Evolutionary conservation across 1,140 invertebrate species (phyloP).

Genomic region (Adelges cooleyi): DNA sequence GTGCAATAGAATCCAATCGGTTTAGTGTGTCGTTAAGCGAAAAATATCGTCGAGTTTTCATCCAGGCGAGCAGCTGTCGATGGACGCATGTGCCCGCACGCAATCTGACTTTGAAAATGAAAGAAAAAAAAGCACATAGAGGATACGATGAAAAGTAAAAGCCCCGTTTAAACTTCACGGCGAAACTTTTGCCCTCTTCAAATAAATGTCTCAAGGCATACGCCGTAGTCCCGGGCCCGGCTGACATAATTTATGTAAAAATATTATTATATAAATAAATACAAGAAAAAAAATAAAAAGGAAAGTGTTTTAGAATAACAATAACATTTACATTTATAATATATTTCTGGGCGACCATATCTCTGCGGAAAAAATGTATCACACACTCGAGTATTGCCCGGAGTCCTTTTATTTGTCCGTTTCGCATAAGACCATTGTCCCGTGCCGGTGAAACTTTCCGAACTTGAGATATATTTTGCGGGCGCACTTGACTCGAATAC

Average conservation of each 20-base stretch:
- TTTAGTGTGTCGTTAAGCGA: no score
- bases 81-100: no score
- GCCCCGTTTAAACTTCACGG: neutral
- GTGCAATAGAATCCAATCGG: no score
- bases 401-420: neutral
- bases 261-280: neutral
- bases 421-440: slow-evolving; percentile 8
- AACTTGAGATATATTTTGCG: slow-evolving; percentile 20
- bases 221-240: no score
- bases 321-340: neutral
- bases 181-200: slow-evolving; percentile 4
- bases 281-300: neutral
- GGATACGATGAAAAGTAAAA: neutral
- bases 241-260: no score
- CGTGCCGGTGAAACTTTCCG: slow-evolving; percentile 10
- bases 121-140: no score
- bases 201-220: slow-evolving; percentile 19
- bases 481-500: slow-evolving; percentile 17
- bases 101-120: no score
- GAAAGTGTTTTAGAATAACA: no score
- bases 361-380: neutral
- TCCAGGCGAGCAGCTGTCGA: no score
- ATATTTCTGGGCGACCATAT: neutral
- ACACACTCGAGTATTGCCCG: neutral
- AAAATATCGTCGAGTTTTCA: no score